phyloP scores from a whole-genome alignment of 35 echinoderm and acorn worm genomes.

The Chiridota heheva region DNA sequence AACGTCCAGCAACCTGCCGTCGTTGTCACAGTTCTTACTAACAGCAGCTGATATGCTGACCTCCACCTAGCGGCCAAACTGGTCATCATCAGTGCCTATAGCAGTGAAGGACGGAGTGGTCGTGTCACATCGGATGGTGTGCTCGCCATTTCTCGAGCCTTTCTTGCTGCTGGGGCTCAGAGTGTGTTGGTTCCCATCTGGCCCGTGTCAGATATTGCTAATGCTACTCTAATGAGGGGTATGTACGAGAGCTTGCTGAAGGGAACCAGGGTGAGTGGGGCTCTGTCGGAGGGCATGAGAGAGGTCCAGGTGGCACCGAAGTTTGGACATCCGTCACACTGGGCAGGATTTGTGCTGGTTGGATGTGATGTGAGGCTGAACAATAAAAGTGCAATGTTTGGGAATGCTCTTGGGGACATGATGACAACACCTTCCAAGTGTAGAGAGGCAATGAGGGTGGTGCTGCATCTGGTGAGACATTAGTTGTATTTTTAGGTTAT shows the following conservation, averaged over 20 bases:
- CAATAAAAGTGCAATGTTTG: constrained; percentile 98
- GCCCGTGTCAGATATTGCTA: constrained; percentile 81
- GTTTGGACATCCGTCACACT: constrained; percentile 90
- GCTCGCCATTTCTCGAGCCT: constrained; percentile 78
- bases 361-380: constrained; percentile 82
- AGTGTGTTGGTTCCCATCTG: constrained; percentile 93
- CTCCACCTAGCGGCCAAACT: constrained; percentile 94
- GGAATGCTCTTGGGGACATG: constrained; percentile 88
- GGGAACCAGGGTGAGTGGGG: constrained; percentile 72
- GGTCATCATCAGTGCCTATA: constrained; percentile 84
- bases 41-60: constrained; percentile 93
- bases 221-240: constrained; percentile 81
- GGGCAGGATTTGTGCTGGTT: constrained; percentile 86
- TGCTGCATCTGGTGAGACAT: constrained; percentile 90
- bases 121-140: constrained; percentile 73
- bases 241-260: constrained; percentile 73
- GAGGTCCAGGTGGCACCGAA: constrained; percentile 63
- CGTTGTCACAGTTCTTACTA: constrained; percentile 83
- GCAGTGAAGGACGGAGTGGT: constrained; percentile 71
- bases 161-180: constrained; percentile 92
- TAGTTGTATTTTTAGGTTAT: too few species aligned
- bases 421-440: constrained; percentile 84
- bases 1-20: constrained; percentile 58
- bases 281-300: constrained; percentile 84
- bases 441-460: constrained; percentile 88